These are phyloP conservation scores for Pheosia tremula DNA, from an alignment of 2,888 invertebrate species.

Conservation along the genomic window DNA sequence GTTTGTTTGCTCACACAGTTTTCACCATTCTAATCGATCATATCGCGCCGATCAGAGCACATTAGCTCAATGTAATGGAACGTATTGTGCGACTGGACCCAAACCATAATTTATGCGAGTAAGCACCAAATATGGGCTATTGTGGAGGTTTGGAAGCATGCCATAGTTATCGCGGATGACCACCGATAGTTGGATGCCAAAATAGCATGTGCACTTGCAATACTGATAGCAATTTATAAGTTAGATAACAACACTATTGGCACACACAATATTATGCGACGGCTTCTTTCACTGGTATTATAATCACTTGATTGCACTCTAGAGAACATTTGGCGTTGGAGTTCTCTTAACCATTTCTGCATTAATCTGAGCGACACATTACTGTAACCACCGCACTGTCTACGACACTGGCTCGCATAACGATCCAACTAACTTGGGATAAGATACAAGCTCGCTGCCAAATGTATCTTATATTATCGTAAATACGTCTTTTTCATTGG, in stretches of 20 bases:
- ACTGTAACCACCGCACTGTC: constrained; percentile 27
- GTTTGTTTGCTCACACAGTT: constrained; percentile 27
- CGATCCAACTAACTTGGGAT: constrained; percentile 27
- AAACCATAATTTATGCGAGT: constrained; percentile 67
- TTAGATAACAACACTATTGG: neutral
- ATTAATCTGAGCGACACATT: constrained; percentile 41
- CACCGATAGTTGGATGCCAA: constrained; percentile 43
- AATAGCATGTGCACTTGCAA: constrained; percentile 28
- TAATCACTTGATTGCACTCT: constrained; percentile 22
- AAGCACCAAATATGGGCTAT: constrained; percentile 49
- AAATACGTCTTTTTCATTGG: constrained; percentile 20
- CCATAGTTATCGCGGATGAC: constrained; percentile 54
- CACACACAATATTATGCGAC: neutral
- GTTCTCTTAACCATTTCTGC: constrained; percentile 25
- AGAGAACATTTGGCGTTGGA: constrained; percentile 26
- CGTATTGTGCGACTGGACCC: constrained; percentile 59
- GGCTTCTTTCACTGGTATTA: neutral
- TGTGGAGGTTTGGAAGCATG: constrained; percentile 68
- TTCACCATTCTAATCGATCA: constrained; percentile 30
- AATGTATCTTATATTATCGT: constrained; percentile 26
- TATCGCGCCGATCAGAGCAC: constrained; percentile 37
- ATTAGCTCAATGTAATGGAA: constrained; percentile 65
- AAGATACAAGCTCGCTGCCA: constrained; percentile 39
- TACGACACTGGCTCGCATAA: constrained; percentile 47
- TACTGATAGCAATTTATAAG: neutral